Percentiles rank a stretch among this genome's conserved stretches.
Evolutionary conservation across 2,113 vertebrate genomes (phyloP).

Genomic region (Nansenia antarctica): DNA sequence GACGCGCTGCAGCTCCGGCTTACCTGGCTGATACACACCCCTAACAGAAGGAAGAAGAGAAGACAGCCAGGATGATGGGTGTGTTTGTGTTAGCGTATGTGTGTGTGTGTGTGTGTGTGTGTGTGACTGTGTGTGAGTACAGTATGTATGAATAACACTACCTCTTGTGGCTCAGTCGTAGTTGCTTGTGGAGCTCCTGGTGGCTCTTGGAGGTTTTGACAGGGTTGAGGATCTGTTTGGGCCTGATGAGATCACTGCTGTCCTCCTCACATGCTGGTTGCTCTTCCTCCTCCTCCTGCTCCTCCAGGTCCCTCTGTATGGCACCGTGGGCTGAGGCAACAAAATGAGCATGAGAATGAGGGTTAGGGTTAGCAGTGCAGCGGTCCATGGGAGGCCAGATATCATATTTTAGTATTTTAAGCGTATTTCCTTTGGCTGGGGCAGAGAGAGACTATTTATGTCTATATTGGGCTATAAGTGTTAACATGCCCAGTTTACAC

Average conservation of each 20-base stretch:
- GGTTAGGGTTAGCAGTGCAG: too few relatives aligned
- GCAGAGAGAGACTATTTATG: too few relatives aligned
- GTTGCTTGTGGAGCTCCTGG: slow-evolving; percentile 86
- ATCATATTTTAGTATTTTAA: too few relatives aligned
- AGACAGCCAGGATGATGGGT: background rate
- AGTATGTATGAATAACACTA: slow-evolving; percentile 46
- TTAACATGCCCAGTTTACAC: background rate
- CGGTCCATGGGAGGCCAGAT: too few relatives aligned
- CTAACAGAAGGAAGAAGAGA: slow-evolving; percentile 36
- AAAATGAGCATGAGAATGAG: too few relatives aligned
- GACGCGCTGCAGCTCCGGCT: slow-evolving; percentile 82
- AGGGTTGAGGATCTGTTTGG: slow-evolving; percentile 85
- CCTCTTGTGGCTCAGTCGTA: slow-evolving; percentile 88
- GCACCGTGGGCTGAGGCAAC: slow-evolving; percentile 75
- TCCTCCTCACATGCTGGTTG: slow-evolving; percentile 75
- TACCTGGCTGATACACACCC: slow-evolving; percentile 72
- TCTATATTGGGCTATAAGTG: too few relatives aligned
- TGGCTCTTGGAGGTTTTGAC: slow-evolving; percentile 86
- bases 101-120: slow-evolving; percentile 10
- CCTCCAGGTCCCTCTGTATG: slow-evolving; percentile 44
- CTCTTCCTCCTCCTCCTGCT: background rate
- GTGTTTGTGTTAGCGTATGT: background rate
- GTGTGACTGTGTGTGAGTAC: background rate
- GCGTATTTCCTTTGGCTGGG: too few relatives aligned
- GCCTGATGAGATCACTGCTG: slow-evolving; percentile 81